These are phyloP conservation scores for Phainopepla nitens DNA, from an alignment of 2,113 vertebrate species.

Conservation along the genomic window DNA sequence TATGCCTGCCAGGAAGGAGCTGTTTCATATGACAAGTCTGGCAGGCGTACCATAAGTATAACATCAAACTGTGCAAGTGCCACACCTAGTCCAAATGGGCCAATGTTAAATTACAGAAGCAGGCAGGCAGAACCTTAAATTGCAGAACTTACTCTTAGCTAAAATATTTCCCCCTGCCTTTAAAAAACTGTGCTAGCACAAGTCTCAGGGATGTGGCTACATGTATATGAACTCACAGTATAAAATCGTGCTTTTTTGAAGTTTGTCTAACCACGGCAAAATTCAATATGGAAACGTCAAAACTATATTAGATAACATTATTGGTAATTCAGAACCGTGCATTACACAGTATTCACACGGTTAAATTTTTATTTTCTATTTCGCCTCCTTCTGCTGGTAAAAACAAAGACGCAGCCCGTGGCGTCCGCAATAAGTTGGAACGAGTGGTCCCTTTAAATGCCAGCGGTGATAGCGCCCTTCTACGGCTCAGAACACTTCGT, in stretches of 20 bases:
- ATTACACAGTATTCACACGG: no score
- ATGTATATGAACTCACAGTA: rapidly evolving
- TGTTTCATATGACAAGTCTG: neutral
- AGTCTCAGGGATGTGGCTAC: no score
- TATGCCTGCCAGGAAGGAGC: neutral
- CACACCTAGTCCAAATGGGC: neutral
- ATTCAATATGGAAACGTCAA: rapidly evolving
- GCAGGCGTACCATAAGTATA: neutral
- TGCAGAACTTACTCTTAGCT: neutral
- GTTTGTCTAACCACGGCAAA: neutral
- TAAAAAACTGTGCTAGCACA: neutral
- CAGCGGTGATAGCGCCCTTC: neutral
- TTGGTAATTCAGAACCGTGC: neutral
- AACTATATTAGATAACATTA: neutral
- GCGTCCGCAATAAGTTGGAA: neutral
- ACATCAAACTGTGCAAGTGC: neutral
- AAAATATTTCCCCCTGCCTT: rapidly evolving
- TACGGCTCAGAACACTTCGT: neutral
- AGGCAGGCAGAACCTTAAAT: neutral
- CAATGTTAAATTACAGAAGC: neutral
- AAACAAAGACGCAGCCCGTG: neutral
- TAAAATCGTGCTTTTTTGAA: neutral
- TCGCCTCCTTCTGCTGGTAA: neutral
- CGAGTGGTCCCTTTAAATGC: neutral
- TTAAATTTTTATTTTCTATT: neutral